These are phyloP conservation scores for Polyommatus icarus DNA, from an alignment of 2,888 invertebrate genomes.

Conservation along the genomic window DNA sequence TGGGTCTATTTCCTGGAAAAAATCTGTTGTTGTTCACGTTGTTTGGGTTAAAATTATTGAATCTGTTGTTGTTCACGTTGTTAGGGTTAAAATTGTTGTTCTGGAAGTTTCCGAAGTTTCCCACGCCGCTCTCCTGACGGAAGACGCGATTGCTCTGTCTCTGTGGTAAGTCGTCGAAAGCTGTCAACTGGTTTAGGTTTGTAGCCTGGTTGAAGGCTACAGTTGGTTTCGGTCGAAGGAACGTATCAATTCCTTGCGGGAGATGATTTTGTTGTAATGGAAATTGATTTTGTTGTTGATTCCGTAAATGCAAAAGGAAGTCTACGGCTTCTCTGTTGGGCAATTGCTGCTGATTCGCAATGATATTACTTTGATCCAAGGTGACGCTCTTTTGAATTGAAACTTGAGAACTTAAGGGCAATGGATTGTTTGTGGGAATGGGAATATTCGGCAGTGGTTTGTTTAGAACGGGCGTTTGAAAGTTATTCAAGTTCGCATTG, in stretches of 20 bases:
- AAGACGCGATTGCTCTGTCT: constrained; percentile 73
- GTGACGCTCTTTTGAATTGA: constrained; percentile 76
- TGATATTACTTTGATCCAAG: constrained; percentile 55
- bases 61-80: constrained; percentile 56
- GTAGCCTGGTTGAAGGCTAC: constrained; percentile 60
- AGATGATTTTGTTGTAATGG: constrained; percentile 75
- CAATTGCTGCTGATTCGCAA: constrained; percentile 78
- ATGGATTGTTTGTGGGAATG: constrained; percentile 53
- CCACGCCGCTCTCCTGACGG: constrained; percentile 80
- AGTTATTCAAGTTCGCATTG: constrained; percentile 60
- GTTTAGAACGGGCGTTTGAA: constrained; percentile 49
- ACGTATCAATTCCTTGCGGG: constrained; percentile 66
- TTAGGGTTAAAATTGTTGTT: constrained; percentile 57
- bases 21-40: constrained; percentile 55
- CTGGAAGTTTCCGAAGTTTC: constrained; percentile 82
- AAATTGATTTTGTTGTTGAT: constrained; percentile 69
- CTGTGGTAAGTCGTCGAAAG: constrained; percentile 54
- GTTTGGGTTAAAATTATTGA: constrained; percentile 58
- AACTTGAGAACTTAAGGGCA: constrained; percentile 61
- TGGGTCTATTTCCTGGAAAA: constrained; percentile 58
- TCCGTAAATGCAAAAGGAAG: constrained; percentile 71
- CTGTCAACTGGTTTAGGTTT: constrained; percentile 60
- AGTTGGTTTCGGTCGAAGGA: constrained; percentile 59
- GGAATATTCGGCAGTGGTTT: constrained; percentile 58
- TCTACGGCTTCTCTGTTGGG: constrained; percentile 81